These are phyloP conservation scores for Eufriesea mexicana DNA, from an alignment of 1,140 invertebrate genomes.

Conservation along the genomic window DNA sequence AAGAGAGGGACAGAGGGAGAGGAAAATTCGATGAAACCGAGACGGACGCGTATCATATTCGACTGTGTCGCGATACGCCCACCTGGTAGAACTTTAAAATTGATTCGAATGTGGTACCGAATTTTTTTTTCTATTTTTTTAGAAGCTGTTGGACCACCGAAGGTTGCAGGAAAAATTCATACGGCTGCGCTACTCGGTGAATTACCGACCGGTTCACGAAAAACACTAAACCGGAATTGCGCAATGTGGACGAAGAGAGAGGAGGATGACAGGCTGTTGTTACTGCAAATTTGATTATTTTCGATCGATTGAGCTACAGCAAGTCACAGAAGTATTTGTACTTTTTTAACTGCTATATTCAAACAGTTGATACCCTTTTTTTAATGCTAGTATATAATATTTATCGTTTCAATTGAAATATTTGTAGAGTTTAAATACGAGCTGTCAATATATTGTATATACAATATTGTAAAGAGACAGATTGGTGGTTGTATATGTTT, in stretches of 20 bases:
- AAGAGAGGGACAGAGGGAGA: too few species aligned
- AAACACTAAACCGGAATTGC: slow-evolving; percentile 45
- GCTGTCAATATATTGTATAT: too few species aligned
- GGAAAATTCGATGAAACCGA: not conserved
- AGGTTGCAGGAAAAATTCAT: slow-evolving; percentile 14
- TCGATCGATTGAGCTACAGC: slow-evolving; percentile 53
- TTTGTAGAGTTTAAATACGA: too few species aligned
- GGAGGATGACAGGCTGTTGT: slow-evolving; percentile 20
- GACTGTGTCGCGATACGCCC: not conserved
- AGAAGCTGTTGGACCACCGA: not conserved
- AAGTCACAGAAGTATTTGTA: too few species aligned
- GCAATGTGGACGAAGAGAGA: not conserved
- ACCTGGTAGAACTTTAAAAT: not conserved
- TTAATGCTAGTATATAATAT: too few species aligned
- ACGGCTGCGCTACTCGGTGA: not conserved
- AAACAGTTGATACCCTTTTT: too few species aligned
- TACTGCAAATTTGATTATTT: slow-evolving; percentile 59
- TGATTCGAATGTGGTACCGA: not conserved
- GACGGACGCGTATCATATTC: slow-evolving; percentile 3
- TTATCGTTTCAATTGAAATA: too few species aligned
- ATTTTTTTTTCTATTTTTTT: not conserved
- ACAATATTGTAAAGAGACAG: too few species aligned
- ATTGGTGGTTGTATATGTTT: too few species aligned
- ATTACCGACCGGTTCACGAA: slow-evolving; percentile 5
- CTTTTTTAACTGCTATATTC: too few species aligned